Conservation (phyloP, 2,888 invertebrate species). For the Eupithecia exiguata region DNA sequence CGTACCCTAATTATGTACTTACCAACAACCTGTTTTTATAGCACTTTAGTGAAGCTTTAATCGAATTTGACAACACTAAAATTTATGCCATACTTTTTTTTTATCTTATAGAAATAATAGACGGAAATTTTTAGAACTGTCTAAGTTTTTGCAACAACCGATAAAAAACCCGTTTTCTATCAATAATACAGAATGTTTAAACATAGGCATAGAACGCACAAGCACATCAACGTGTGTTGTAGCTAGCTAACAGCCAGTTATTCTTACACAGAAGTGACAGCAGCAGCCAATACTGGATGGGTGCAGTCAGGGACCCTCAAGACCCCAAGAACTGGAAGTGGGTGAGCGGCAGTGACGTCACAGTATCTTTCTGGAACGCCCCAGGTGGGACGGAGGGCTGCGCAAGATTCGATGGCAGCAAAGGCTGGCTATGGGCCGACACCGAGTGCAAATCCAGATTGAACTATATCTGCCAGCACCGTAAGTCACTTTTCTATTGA, state of each 20-base stretch:
- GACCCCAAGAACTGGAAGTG: slow-evolving; percentile 93
- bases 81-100: too few species aligned
- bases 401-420: slow-evolving; percentile 95
- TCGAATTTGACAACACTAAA: too few species aligned
- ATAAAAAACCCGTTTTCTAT: neutral
- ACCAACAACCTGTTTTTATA: too few species aligned
- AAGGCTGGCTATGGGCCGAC: slow-evolving; percentile 97
- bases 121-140: neutral
- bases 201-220: neutral
- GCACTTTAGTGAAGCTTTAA: too few species aligned
- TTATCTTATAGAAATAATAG: too few species aligned
- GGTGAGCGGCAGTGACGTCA: slow-evolving; percentile 94
- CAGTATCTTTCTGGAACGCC: slow-evolving; percentile 96
- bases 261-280: slow-evolving; percentile 88
- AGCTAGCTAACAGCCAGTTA: slow-evolving; percentile 32
- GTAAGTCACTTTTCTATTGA: slow-evolving; percentile 83
- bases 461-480: slow-evolving; percentile 97
- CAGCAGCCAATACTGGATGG: slow-evolving; percentile 97
- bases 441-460: slow-evolving; percentile 92
- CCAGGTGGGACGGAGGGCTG: slow-evolving; percentile 93
- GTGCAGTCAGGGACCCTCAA: slow-evolving; percentile 92
- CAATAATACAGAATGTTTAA: neutral
- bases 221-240: neutral
- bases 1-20: too few species aligned
- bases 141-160: neutral